phyloP scores from a whole-genome alignment of 2,888 invertebrate species.

The Cataglyphis altisquamis region DNA sequence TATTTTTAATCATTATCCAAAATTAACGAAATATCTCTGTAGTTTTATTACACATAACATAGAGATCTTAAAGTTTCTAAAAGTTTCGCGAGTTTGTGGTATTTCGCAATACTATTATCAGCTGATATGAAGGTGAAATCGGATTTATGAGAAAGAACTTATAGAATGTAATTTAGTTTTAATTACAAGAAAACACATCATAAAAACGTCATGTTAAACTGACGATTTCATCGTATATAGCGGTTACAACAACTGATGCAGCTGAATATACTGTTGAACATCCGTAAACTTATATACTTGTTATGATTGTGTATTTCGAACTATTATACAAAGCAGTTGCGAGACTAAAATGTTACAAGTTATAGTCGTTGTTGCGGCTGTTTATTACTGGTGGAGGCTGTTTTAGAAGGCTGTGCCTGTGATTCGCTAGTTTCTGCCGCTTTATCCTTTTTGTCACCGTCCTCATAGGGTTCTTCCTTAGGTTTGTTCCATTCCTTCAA shows the following conservation, averaged over 20 bases:
- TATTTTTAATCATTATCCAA: slow-evolving; percentile 9
- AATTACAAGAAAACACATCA: slow-evolving; percentile 37
- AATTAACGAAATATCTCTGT: background rate
- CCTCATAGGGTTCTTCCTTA: slow-evolving; percentile 83
- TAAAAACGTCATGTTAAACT: background rate
- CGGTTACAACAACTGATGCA: slow-evolving; percentile 56
- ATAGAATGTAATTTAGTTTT: slow-evolving; percentile 26
- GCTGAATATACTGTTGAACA: slow-evolving; percentile 53
- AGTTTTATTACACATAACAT: slow-evolving; percentile 16
- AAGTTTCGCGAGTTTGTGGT: background rate
- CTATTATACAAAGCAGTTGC: slow-evolving; percentile 81
- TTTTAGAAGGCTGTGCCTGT: slow-evolving; percentile 55
- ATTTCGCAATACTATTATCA: slow-evolving; percentile 6
- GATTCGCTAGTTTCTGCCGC: slow-evolving; percentile 17
- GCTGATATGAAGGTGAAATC: background rate
- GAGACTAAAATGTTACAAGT: slow-evolving; percentile 73
- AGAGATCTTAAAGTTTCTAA: background rate
- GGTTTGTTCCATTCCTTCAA: slow-evolving; percentile 98
- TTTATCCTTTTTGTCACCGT: slow-evolving; percentile 50
- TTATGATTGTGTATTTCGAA: slow-evolving; percentile 73
- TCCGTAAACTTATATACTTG: slow-evolving; percentile 61
- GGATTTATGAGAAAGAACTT: background rate
- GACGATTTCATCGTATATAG: slow-evolving; percentile 31
- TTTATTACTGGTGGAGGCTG: slow-evolving; percentile 29
- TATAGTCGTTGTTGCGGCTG: slow-evolving; percentile 77